Evolutionary conservation across 2,888 invertebrate genomes (phyloP), one percentile per base, ranked within the genome.

Genomic region (Chouioia cunea): DNA sequence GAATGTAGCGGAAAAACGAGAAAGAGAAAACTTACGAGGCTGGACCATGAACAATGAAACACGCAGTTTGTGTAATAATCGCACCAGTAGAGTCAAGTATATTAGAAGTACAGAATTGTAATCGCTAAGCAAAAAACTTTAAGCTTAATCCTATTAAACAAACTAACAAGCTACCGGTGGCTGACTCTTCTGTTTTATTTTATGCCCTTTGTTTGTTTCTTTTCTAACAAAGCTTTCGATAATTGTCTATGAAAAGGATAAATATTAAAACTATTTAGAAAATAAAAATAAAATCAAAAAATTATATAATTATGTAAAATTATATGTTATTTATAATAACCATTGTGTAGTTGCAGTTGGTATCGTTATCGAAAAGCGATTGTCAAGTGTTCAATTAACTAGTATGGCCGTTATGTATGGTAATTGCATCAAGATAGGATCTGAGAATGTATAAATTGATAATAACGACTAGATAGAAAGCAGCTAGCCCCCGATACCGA

Each of bases 371-470:
- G 76, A 74, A 74, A 75, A 76, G 66, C 75, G 76, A 75, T 76
- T 75, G 71, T 73, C 71, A 62, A 71, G 57, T 20, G 47, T 74
- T 76, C 77, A 76, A 78, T 79, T 76, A 79, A 75, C 74, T 69
- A 65, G 36, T 14, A 14, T 20, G 73, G 73, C 76, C 76, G 76
- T 77, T 78, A 66, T 72, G 71, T 65, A 66, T 54, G 64, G 60
- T 76, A 76, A 79, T 79, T 76, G 74, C 73, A 59, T 56, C 67
- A 64, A 74, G 78, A 76, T 75, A 75, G 52, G 73, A 76, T 79
- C 77, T 75, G 70, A 71, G 75, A 70, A 75, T 75, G 73, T 74
- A 78, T 73, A 74, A 76, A 77, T 78, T 77, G 77, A 77, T 77
- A 77, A 77, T 76, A 77, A 75, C 65, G 75, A 70, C 52, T 73